These are phyloP conservation scores for Rhinichthys osculus DNA, from an alignment of 2,797 vertebrate species.

Conservation along the genomic window DNA sequence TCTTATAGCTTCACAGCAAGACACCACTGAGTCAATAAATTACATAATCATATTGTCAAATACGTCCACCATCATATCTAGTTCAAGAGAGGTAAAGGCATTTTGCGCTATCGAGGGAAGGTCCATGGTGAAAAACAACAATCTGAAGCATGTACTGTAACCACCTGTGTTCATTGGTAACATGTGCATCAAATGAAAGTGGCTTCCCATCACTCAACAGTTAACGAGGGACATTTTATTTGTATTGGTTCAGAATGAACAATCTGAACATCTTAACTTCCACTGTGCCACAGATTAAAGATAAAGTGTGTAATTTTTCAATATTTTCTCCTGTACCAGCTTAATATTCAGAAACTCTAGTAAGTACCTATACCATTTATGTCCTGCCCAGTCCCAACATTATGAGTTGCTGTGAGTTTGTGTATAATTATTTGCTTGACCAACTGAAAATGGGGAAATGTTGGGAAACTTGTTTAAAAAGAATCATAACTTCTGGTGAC, in stretches of 20 bases:
- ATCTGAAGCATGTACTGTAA: background rate
- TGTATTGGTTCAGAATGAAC: background rate
- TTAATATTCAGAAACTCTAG: background rate
- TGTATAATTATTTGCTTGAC: background rate
- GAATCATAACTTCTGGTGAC: background rate
- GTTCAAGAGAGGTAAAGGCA: conserved; percentile 2
- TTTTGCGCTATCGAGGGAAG: background rate
- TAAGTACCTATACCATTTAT: no score
- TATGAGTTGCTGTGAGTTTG: background rate
- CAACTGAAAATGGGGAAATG: background rate
- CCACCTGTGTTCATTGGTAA: background rate
- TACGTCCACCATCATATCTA: background rate
- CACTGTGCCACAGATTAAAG: conserved; percentile 1
- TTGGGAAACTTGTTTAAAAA: background rate
- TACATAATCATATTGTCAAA: conserved; percentile 15
- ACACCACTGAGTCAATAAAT: background rate
- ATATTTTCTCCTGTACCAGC: background rate
- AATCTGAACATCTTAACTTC: background rate
- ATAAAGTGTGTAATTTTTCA: background rate
- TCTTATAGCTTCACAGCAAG: background rate
- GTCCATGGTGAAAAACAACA: background rate
- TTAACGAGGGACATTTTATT: background rate
- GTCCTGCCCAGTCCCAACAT: background rate
- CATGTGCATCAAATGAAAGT: background rate
- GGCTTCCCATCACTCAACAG: background rate